Evolutionary conservation across 2,888 invertebrate genomes (phyloP).

Genomic region (Calameuta pallipes): DNA sequence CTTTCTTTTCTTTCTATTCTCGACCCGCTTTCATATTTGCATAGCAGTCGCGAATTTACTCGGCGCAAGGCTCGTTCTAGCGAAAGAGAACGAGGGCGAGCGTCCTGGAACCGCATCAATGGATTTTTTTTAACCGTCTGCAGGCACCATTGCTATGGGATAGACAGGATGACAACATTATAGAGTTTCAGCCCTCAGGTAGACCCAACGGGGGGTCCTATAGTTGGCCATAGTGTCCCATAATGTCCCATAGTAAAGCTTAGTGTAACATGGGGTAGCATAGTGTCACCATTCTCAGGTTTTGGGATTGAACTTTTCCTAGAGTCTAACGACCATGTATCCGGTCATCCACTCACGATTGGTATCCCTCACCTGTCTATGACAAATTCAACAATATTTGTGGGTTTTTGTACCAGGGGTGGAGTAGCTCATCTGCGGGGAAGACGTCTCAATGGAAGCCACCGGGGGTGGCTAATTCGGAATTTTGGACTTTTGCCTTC

Average conservation of each 20-base stretch:
- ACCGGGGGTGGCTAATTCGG: constrained; percentile 48
- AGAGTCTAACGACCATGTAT: constrained; percentile 47
- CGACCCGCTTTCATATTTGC: constrained; percentile 27
- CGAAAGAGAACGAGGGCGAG: not conserved
- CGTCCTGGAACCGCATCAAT: no score
- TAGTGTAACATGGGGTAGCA: not conserved
- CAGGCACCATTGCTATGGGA: constrained; percentile 28
- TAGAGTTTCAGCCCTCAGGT: constrained; percentile 13
- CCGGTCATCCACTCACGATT: constrained; percentile 38
- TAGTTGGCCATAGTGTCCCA: constrained; percentile 19
- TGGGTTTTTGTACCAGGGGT: not conserved
- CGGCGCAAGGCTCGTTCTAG: not conserved
- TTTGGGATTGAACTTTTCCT: constrained; percentile 17
- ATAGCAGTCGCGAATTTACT: constrained; percentile 26
- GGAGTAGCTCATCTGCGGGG: no score
- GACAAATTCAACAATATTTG: constrained; percentile 48
- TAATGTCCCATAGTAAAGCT: constrained; percentile 17
- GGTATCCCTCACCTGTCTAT: constrained; percentile 54
- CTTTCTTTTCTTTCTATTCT: not conserved
- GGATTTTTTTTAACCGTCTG: constrained; percentile 14
- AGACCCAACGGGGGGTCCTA: constrained; percentile 24
- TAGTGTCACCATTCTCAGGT: constrained; percentile 16
- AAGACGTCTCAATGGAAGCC: constrained; percentile 36
- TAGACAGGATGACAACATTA: constrained; percentile 40
- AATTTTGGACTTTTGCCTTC: constrained; percentile 28